Conservation (phyloP, 1,140 invertebrate species). For the Anagrus nilaparvatae region DNA sequence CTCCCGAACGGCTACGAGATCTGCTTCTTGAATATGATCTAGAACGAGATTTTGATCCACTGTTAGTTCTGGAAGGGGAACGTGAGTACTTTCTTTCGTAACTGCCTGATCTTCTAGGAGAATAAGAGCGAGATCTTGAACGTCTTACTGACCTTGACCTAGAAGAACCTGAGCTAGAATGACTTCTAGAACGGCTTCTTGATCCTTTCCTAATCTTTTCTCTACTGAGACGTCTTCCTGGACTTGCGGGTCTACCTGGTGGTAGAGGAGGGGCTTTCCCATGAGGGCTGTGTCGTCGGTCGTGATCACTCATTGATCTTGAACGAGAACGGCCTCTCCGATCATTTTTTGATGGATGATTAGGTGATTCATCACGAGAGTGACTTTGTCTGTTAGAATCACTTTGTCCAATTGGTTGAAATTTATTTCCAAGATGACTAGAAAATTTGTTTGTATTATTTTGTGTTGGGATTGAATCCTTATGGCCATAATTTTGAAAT, state of each 20-base stretch:
- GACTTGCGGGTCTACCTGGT: background rate
- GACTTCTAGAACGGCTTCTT: constrained; percentile 45
- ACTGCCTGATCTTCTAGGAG: constrained; percentile 41
- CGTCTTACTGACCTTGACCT: constrained; percentile 42
- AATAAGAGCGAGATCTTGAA: constrained; percentile 41
- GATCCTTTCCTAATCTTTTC: constrained; percentile 38
- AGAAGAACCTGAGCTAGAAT: constrained; percentile 41
- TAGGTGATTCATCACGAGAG: constrained; percentile 25
- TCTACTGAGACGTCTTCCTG: constrained; percentile 12
- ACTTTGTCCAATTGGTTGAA: constrained; percentile 38
- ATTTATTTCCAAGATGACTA: constrained; percentile 33
- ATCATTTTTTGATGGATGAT: too few relatives aligned
- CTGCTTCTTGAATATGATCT: constrained; percentile 46
- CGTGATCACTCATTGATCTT: constrained; percentile 33
- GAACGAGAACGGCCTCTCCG: constrained; percentile 34
- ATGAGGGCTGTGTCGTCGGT: background rate
- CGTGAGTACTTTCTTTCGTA: constrained; percentile 45
- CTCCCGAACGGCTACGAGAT: constrained; percentile 51
- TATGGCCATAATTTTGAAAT: constrained; percentile 33
- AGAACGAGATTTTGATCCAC: constrained; percentile 49
- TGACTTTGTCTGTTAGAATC: constrained; percentile 28
- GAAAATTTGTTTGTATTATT: constrained; percentile 25
- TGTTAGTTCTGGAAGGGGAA: constrained; percentile 41
- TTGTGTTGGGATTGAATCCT: background rate
- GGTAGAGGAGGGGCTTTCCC: background rate